A percentile compares a stretch with the other conserved stretches of the same genome.
Evolutionary conservation across 1,140 invertebrate genomes (phyloP).

Genomic region (Aethina tumida): DNA sequence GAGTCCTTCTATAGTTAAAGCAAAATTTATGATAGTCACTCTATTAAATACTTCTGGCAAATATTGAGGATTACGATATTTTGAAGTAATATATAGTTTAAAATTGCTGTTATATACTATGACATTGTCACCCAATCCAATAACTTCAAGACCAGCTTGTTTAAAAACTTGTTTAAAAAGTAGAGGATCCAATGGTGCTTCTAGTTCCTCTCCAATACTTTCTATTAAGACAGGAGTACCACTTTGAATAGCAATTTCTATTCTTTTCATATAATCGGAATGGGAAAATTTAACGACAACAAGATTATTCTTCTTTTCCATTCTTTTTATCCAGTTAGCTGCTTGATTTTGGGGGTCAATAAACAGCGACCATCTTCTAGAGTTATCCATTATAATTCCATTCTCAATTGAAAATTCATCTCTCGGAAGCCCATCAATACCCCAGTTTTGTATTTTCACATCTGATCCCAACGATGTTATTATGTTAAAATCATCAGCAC

Average conservation of each 20-base stretch:
- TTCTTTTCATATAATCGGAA: slow-evolving; percentile 70
- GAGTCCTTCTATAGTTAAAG: slow-evolving; percentile 77
- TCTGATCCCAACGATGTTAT: slow-evolving; percentile 68
- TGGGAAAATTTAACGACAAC: slow-evolving; percentile 72
- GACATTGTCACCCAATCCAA: slow-evolving; percentile 76
- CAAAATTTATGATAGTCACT: slow-evolving; percentile 88
- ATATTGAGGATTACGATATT: slow-evolving; percentile 83
- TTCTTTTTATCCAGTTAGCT: slow-evolving; percentile 86
- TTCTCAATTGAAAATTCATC: slow-evolving; percentile 88
- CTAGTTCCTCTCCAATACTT: slow-evolving; percentile 75
- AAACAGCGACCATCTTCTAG: slow-evolving; percentile 74
- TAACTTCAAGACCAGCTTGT: slow-evolving; percentile 66
- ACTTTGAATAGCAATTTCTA: slow-evolving; percentile 75
- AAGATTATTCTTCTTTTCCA: slow-evolving; percentile 77
- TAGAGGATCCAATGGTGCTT: slow-evolving; percentile 75
- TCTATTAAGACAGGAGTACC: slow-evolving; percentile 79
- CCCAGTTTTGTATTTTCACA: slow-evolving; percentile 81
- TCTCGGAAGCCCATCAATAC: slow-evolving; percentile 73
- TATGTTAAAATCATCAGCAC: slow-evolving; percentile 63
- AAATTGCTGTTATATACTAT: slow-evolving; percentile 70
- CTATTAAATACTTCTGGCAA: slow-evolving; percentile 84
- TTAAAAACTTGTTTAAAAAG: slow-evolving; percentile 73
- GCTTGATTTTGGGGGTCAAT: slow-evolving; percentile 84
- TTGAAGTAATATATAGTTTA: slow-evolving; percentile 81
- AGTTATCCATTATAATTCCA: slow-evolving; percentile 66